Conservation (phyloP, 2,888 invertebrate genomes). For the Boloria euphrosyne region DNA sequence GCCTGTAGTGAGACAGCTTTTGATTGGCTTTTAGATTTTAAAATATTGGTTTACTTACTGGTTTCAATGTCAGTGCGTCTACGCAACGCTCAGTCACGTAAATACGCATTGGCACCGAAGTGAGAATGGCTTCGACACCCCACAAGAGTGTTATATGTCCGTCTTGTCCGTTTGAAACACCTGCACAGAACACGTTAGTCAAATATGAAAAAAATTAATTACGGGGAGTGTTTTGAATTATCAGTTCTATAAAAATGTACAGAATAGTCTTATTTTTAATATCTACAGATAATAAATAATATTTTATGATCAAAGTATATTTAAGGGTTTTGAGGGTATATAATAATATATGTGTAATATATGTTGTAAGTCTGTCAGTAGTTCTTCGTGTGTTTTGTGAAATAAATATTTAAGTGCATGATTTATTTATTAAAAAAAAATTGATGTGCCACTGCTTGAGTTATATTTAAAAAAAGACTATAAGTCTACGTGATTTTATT, state of each 20-base stretch:
- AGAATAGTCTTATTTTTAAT: too few relatives aligned
- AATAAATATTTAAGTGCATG: constrained; percentile 20
- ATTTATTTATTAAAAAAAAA: constrained; percentile 3
- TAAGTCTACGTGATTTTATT: constrained; percentile 15
- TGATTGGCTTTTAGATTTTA: constrained; percentile 42
- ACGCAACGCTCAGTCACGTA: constrained; percentile 72
- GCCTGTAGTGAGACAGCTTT: constrained; percentile 26
- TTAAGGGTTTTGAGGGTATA: not conserved
- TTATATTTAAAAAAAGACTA: constrained; percentile 1
- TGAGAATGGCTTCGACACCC: constrained; percentile 70
- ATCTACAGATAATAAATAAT: too few relatives aligned
- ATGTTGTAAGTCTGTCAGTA: not conserved
- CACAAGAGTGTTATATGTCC: constrained; percentile 59
- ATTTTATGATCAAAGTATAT: too few relatives aligned
- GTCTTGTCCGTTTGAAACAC: constrained; percentile 61
- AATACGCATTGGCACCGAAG: constrained; percentile 65
- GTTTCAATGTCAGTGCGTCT: constrained; percentile 66
- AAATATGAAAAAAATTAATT: not conserved
- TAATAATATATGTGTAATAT: not conserved
- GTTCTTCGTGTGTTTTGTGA: constrained; percentile 1
- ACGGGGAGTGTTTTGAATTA: not conserved
- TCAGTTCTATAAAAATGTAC: not conserved
- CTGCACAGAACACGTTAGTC: constrained; percentile 49
- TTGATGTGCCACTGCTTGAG: constrained; percentile 6
- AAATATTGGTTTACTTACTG: constrained; percentile 40